These are phyloP conservation scores for Lepidochrysops patricia DNA, from an alignment of 2,888 invertebrate genomes.

Conservation along the genomic window DNA sequence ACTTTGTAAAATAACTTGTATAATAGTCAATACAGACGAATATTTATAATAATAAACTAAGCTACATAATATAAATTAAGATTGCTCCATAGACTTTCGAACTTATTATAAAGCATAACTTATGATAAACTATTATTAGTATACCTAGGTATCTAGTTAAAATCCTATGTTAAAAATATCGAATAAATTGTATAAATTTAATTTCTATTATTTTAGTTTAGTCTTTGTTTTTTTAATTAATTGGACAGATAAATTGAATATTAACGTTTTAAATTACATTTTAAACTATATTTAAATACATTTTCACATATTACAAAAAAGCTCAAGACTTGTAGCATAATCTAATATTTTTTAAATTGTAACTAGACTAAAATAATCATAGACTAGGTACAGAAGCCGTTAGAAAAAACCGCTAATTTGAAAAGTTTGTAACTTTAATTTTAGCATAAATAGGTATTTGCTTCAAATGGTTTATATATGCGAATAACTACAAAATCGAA, in stretches of 20 bases:
- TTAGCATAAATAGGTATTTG: too few relatives aligned
- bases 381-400: too few relatives aligned
- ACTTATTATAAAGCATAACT: constrained; percentile 5
- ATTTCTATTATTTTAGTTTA: constrained; percentile 41
- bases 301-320: background rate
- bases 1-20: constrained; percentile 55
- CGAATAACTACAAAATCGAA: background rate
- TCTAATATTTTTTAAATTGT: too few relatives aligned
- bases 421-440: too few relatives aligned
- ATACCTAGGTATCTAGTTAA: constrained; percentile 24
- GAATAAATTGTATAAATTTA: constrained; percentile 52
- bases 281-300: background rate
- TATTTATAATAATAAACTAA: constrained; percentile 39
- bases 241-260: constrained; percentile 30
- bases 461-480: background rate
- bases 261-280: constrained; percentile 5
- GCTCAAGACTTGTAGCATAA: too few relatives aligned
- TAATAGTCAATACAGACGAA: constrained; percentile 33
- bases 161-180: constrained; percentile 44
- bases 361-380: too few relatives aligned
- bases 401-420: too few relatives aligned
- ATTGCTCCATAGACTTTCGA: background rate
- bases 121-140: background rate
- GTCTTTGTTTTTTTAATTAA: constrained; percentile 21
- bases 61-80: constrained; percentile 53